Conservation (phyloP, 2,797 vertebrate species). For the Anguilla marmorata region DNA sequence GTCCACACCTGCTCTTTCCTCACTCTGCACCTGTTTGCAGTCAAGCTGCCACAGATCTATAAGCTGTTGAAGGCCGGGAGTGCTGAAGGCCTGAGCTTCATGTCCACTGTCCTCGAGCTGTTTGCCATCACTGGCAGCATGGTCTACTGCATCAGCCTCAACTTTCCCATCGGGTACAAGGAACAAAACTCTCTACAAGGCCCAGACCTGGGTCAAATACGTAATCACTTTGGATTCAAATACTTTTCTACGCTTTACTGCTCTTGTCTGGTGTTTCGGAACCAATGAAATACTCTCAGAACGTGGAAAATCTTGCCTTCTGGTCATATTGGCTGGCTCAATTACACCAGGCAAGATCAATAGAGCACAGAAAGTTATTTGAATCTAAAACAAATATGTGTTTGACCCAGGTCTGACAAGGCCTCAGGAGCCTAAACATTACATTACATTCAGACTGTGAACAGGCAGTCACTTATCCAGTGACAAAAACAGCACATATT, state of each 20-base stretch:
- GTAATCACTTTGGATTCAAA: no score
- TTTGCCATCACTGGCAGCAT: constrained; percentile 73
- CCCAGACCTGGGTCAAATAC: no score
- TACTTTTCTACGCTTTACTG: no score
- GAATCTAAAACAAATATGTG: no score
- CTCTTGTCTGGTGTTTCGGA: no score
- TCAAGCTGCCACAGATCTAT: constrained; percentile 77
- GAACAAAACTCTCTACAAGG: not conserved
- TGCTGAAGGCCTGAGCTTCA: constrained; percentile 76
- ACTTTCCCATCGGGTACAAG: constrained; percentile 77
- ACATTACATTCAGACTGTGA: not conserved
- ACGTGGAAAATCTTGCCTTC: no score
- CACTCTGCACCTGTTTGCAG: constrained; percentile 57
- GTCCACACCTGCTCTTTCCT: not conserved
- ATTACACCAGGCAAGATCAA: no score
- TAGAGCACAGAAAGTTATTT: no score
- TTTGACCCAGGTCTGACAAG: not conserved
- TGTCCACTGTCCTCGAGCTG: constrained; percentile 74
- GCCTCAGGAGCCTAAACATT: not conserved
- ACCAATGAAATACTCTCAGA: no score
- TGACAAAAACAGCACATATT: not conserved
- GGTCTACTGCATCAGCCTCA: constrained; percentile 67
- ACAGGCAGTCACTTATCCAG: not conserved
- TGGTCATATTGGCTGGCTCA: no score
- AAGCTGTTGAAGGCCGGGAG: constrained; percentile 72